Conservation (phyloP, 2,113 vertebrate species). For the Syngnathus typhle region DNA sequence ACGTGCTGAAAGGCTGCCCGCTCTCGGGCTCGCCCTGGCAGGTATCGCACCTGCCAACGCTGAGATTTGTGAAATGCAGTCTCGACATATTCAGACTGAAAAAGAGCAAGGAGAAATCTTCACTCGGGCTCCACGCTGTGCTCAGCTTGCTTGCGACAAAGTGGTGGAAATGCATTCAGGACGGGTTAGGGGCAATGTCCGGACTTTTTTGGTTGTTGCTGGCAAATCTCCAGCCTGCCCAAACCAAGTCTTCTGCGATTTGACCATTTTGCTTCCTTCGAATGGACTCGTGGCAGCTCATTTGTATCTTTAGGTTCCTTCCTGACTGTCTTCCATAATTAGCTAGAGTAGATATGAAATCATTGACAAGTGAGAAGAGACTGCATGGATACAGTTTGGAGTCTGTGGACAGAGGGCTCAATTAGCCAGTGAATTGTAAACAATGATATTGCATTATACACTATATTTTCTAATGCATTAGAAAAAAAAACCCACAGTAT, state of each 20-base stretch:
- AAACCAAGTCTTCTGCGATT: not conserved
- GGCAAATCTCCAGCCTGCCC: not conserved
- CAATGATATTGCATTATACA: not conserved
- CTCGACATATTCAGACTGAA: not conserved
- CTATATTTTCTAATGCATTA: not conserved
- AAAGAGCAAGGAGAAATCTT: not conserved
- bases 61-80: slow-evolving; percentile 17
- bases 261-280: no score
- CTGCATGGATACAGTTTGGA: no score
- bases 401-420: no score
- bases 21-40: slow-evolving; percentile 33
- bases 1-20: slow-evolving; percentile 20
- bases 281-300: no score
- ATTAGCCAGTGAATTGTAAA: not conserved
- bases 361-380: no score
- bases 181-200: not conserved
- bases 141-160: not conserved
- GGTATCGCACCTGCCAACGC: slow-evolving; percentile 49
- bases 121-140: not conserved
- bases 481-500: not conserved
- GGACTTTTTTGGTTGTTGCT: not conserved
- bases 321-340: no score
- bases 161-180: not conserved
- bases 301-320: no score
- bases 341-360: no score